Conservation (phyloP, 2,113 vertebrate genomes). For the Sylvia atricapilla region DNA sequence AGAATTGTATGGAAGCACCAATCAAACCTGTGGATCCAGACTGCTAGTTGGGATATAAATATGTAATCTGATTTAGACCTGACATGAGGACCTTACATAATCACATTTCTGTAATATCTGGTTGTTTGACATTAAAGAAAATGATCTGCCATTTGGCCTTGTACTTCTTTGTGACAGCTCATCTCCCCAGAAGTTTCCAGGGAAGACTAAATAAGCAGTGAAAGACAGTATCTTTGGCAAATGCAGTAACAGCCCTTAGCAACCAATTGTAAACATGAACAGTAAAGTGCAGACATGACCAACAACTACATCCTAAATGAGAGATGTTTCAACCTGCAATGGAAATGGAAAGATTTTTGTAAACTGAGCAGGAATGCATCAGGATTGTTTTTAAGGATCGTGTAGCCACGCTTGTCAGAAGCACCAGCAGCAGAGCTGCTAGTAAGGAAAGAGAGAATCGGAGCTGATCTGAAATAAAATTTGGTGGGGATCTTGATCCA, state of each 20-base stretch:
- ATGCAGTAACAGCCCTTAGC: conserved; percentile 9
- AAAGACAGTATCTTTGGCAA: neutral
- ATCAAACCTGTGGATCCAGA: neutral
- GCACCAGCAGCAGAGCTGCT: neutral
- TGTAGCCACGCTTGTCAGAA: neutral
- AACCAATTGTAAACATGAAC: conserved; percentile 25
- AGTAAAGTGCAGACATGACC: neutral
- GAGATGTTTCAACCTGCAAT: neutral
- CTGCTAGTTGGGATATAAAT: neutral
- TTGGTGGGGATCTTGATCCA: neutral
- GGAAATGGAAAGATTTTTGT: neutral
- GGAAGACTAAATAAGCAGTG: neutral
- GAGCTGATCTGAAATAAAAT: neutral
- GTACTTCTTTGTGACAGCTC: neutral
- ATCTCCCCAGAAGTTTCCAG: neutral
- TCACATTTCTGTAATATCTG: neutral
- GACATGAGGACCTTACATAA: neutral
- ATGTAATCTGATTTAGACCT: neutral
- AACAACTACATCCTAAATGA: neutral
- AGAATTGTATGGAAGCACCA: neutral
- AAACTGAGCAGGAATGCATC: neutral
- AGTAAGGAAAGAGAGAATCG: neutral
- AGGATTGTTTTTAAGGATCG: neutral
- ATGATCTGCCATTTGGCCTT: neutral
- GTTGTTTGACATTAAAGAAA: conserved; percentile 19